Conservation (phyloP, 1,140 invertebrate species). For the Nymphalis io region DNA sequence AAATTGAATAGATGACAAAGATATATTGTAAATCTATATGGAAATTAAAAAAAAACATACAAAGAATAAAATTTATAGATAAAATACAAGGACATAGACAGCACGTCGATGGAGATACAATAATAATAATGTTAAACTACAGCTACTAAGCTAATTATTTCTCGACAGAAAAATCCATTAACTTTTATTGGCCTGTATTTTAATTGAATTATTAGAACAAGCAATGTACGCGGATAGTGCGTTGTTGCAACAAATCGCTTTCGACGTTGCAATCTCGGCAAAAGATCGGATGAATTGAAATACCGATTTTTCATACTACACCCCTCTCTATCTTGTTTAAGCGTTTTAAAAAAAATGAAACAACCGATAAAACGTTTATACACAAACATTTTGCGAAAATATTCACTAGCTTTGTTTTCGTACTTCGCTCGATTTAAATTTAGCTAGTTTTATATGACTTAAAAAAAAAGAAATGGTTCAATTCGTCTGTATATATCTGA, state of each 20-base stretch:
- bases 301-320: conserved; percentile 47
- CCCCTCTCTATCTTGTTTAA: conserved; percentile 49
- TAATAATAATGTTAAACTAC: too few relatives aligned
- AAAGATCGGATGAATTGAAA: conserved; percentile 43
- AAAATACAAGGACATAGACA: too few relatives aligned
- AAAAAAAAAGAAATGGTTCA: too few relatives aligned
- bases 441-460: too few relatives aligned
- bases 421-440: too few relatives aligned
- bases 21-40: too few relatives aligned
- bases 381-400: conserved; percentile 1
- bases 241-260: background rate
- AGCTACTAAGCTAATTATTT: background rate
- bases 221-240: conserved; percentile 31
- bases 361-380: conserved; percentile 17
- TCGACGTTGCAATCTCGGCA: conserved; percentile 24
- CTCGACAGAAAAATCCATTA: too few relatives aligned
- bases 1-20: too few relatives aligned
- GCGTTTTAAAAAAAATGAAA: conserved; percentile 22
- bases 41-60: too few relatives aligned
- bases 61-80: too few relatives aligned
- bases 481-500: too few relatives aligned
- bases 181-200: background rate
- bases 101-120: too few relatives aligned
- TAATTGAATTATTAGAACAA: conserved; percentile 4
- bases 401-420: background rate